These are phyloP conservation scores for Sturnus vulgaris DNA, from an alignment of 2,113 vertebrate species.

Conservation along the genomic window DNA sequence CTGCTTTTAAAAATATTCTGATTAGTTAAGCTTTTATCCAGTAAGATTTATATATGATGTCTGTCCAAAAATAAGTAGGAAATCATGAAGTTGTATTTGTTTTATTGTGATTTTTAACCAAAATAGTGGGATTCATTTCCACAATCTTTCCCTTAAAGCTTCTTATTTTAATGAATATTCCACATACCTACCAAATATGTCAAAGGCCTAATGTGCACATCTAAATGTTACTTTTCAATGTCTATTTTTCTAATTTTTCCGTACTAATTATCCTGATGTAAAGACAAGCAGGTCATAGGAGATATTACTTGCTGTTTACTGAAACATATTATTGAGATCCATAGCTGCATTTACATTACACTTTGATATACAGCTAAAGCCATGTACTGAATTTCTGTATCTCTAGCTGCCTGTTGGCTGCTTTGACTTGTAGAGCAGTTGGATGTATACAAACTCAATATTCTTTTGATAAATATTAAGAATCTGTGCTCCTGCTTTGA, in stretches of 20 bases:
- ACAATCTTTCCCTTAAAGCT: not conserved
- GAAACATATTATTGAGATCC: not conserved
- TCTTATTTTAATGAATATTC: not conserved
- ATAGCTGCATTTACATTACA: not conserved
- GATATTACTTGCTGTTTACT: not conserved
- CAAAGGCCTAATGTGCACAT: not conserved
- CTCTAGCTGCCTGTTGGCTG: fast-evolving
- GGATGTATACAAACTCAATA: not conserved
- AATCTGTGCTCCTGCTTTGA: not conserved
- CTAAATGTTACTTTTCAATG: not conserved
- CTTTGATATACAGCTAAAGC: not conserved
- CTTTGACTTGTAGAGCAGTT: not conserved
- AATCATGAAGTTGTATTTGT: not conserved
- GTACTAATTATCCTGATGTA: not conserved
- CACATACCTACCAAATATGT: not conserved
- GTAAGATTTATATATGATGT: not conserved
- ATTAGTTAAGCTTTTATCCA: not conserved
- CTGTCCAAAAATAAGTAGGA: not conserved
- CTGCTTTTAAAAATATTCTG: not conserved
- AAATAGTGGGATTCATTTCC: not conserved
- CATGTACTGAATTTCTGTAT: not conserved
- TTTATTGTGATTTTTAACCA: not conserved
- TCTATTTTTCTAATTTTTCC: not conserved
- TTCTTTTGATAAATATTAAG: not conserved
- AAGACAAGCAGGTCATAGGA: not conserved